Percentiles rank a stretch among this genome's conserved stretches.
phyloP scores from a whole-genome alignment of 37 sponge, comb jelly and placozoan species.

The Agelas oroides region DNA sequence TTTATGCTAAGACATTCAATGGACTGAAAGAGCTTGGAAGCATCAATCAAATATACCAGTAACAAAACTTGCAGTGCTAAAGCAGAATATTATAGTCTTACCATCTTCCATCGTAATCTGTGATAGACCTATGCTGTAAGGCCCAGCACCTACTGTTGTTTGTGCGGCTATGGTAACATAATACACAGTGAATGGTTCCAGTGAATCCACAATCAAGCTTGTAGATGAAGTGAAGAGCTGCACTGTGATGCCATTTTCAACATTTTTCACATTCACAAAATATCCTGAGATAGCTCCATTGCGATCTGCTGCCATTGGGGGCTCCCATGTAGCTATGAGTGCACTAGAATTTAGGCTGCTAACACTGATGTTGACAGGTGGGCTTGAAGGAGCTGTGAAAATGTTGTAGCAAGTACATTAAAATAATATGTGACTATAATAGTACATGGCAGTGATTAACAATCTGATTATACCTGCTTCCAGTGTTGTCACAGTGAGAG shows the following conservation, averaged over 20 bases:
- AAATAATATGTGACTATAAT: no score
- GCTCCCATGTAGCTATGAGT: conserved; percentile 7
- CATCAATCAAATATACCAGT: no score
- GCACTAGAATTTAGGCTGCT: background rate
- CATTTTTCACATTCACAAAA: background rate
- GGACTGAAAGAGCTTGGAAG: no score
- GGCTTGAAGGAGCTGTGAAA: conserved; percentile 8
- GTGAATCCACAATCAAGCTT: background rate
- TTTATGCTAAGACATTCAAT: no score
- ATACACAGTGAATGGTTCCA: background rate
- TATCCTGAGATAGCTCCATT: conserved; percentile 3
- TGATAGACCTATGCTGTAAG: conserved; percentile 12
- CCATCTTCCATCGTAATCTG: conserved; percentile 28
- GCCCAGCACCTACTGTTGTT: conserved; percentile 18
- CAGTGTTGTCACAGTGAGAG: conserved; percentile 6
- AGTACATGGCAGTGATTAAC: no score
- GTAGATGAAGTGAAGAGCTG: no score
- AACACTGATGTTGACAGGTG: background rate
- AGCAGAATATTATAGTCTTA: no score
- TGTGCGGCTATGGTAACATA: background rate
- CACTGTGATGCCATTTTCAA: conserved; percentile 40
- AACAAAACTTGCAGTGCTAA: no score
- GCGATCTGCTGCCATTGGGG: background rate
- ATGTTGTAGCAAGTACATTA: no score
- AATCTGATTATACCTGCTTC: conserved; percentile 54